Base-by-base conservation (phyloP, 2,888 invertebrate species). In the Hesperia comma region DNA sequence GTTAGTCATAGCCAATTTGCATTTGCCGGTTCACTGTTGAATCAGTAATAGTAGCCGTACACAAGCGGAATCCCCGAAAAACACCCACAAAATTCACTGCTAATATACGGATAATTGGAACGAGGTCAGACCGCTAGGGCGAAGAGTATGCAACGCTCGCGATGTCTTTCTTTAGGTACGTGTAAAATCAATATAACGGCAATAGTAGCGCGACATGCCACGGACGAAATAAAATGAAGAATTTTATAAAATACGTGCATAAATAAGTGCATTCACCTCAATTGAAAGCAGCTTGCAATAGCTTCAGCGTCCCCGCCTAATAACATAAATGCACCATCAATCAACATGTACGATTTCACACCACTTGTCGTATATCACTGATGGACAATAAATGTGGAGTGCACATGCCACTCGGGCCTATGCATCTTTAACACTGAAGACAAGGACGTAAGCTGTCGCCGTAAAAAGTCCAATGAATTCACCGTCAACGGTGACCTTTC, bases 111-210 rank as follows among this genome's bases (percentile, higher is more conserved):
- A 79, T 83, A 89, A 89, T 82, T 87, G 82, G 91, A 85, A 79
- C 91, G 85, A 91, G 92, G 92, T 81, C 90, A 78, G 53, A 68
- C 70, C 71, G 56, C 77, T 74, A 68, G 74, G 75, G 76, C 76
- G 75, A 76, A 77, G 77, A 80, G 82, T 81, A 82, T 85, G 81
- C 82, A 82, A 73, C 80, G 77, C 73, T 80, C 79, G 77, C 79
- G 79, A 76, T 80, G 82, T 84, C 84, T 87, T 86, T 81, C 83
- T 84, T 80, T 77, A 78, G 78, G 76, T 78, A 78, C 79, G 77
- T 79, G 74, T 80, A 88, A 88, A 90, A 91, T 91, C 92, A 86
- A 92, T 91, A 92, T 78, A 76, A 69, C 76, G 75, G 72, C 78
- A 80, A 77, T 79, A 78, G 74, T 74, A 79, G 33, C 75, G 74